Base-by-base conservation (phyloP, 2,113 vertebrate species). In the Chaetodon trifascialis region DNA sequence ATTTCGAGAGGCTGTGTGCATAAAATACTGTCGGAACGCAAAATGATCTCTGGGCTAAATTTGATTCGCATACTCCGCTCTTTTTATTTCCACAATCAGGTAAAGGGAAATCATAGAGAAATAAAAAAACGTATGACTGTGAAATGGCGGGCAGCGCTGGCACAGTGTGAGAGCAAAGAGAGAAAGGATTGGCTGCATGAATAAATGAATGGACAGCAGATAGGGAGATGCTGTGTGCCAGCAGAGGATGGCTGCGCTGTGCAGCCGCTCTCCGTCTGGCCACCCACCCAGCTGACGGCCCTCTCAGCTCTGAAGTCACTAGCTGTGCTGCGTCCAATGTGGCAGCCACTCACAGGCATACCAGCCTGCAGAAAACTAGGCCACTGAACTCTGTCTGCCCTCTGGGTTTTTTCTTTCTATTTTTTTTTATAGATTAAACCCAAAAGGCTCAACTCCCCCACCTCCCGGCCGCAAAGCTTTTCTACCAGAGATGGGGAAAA, bases 301-400 rank as follows among this genome's bases (percentile, higher is more conserved):
- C 86, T 86, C 84, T 82, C 65, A 7, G 75, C 84, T 88, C 88
- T 89, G 91, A 87, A 94, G 87, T 87, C 89, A 62, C 42, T 49
- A 72, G 75, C 85, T 88, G 74, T 66, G 64, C 83, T 67, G 73
- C 73, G 84, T 66, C 79, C 84, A 76, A 62, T 81, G 87, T 89
- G 86, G 90, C 88, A 89, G 87, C 73, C 70, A 38, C 83, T 90
- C 87, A 69, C 87, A 84, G 80, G 54, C 78, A 73, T 60, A 90
- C 91, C 82, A 89, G 90, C 80, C 73, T 77, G 80, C 51, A 77
- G 70, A 62, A 90, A 94, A 92, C 70, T 90, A 93, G 89, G 90
- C 82, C 92, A 89, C 89, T 92, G 91, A 93, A 93, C 92, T 93
- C 91, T 83, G 56, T 74, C 86, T 90, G 89, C 82, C 87, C 93